Conservation (phyloP, 2,797 vertebrate species). For the Hippopotamyrus pictus region DNA sequence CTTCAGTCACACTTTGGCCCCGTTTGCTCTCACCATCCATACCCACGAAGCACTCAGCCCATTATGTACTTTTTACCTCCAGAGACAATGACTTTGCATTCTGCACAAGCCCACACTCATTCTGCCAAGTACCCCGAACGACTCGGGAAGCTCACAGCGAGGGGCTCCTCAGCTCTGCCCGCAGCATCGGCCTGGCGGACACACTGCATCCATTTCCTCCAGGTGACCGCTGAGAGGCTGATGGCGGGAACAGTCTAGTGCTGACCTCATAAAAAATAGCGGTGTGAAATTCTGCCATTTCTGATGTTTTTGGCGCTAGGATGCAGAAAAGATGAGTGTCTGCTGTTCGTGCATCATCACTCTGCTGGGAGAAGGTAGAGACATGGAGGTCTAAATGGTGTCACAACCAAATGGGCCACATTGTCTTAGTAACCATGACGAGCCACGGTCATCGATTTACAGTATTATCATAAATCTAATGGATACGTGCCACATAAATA, state of each 20-base stretch:
- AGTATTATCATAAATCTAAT: background rate
- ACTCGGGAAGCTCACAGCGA: background rate
- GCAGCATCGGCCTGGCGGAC: background rate
- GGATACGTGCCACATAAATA: background rate
- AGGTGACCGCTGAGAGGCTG: background rate
- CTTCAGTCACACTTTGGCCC: background rate
- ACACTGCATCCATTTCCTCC: background rate
- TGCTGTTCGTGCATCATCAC: background rate
- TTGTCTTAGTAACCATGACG: background rate
- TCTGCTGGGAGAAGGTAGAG: background rate
- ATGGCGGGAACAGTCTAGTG: background rate
- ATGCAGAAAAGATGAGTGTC: background rate
- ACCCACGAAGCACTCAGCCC: background rate
- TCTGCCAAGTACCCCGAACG: background rate
- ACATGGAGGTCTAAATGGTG: background rate
- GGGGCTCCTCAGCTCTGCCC: too few species aligned
- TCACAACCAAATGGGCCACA: background rate
- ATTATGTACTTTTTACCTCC: background rate
- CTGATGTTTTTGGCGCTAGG: background rate
- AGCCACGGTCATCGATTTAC: background rate
- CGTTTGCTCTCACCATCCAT: background rate
- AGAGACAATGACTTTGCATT: conserved; percentile 18
- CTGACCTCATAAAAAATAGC: background rate
- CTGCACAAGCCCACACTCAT: background rate
- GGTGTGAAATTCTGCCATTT: background rate